Percentiles rank a stretch among this genome's conserved stretches.
phyloP scores from a whole-genome alignment of 2,888 invertebrate species.

The Meteorus colon region DNA sequence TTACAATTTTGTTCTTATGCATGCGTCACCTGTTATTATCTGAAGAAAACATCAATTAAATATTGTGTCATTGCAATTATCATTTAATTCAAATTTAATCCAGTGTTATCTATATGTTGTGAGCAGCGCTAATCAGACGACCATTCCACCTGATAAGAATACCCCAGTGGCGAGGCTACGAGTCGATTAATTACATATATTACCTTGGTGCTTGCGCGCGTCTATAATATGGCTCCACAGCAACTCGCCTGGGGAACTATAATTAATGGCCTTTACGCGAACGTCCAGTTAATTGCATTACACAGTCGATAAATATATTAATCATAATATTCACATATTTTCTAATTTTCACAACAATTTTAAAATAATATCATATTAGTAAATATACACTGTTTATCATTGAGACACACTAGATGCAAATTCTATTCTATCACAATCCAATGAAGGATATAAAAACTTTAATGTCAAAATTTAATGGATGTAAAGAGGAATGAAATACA shows the following conservation, averaged over 20 bases:
- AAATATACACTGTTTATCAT: not conserved
- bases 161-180: conserved; percentile 34
- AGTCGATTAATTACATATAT: conserved; percentile 50
- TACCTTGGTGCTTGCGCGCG: conserved; percentile 22
- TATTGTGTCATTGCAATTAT: not conserved
- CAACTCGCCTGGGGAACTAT: conserved; percentile 29
- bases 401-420: too few relatives aligned
- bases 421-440: too few relatives aligned
- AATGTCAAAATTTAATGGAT: too few relatives aligned
- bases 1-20: too few relatives aligned
- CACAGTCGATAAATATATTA: conserved; percentile 44
- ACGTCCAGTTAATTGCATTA: conserved; percentile 47
- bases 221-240: not conserved
- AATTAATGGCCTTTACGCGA: conserved; percentile 50
- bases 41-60: not conserved
- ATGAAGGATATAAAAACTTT: too few relatives aligned
- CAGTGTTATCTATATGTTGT: not conserved
- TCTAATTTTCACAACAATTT: conserved; percentile 15
- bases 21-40: too few relatives aligned
- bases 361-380: not conserved
- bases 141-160: conserved; percentile 48
- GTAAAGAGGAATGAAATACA: too few relatives aligned
- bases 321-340: not conserved
- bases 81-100: not conserved
- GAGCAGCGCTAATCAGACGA: conserved; percentile 46